A percentile compares a stretch with the other conserved stretches of the same genome.
These are phyloP conservation scores for Thunnus maccoyii DNA, from an alignment of 2,113 vertebrate species.

Conservation along the genomic window DNA sequence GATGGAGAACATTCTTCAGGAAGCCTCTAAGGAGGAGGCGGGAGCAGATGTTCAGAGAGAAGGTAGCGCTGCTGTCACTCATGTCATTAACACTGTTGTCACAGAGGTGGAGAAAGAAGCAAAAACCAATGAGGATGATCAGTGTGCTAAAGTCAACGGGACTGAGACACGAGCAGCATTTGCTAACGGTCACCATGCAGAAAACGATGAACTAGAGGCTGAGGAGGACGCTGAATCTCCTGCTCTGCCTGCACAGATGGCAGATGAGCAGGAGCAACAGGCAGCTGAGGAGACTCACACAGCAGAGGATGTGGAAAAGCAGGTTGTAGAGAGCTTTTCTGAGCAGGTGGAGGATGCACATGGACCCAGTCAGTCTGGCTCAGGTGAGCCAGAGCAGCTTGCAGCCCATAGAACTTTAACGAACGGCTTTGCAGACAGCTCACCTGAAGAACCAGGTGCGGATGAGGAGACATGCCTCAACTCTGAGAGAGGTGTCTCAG, in stretches of 20 bases:
- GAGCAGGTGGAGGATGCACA: slow-evolving; percentile 20
- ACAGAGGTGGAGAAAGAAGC: slow-evolving; percentile 30
- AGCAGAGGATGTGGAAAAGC: slow-evolving; percentile 37
- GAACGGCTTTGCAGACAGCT: slow-evolving; percentile 67
- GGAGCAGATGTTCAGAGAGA: slow-evolving; percentile 77
- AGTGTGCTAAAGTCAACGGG: slow-evolving; percentile 16
- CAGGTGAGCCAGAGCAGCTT: slow-evolving; percentile 43
- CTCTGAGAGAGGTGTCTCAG: slow-evolving; percentile 64
- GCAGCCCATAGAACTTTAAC: slow-evolving; percentile 72
- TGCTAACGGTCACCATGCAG: slow-evolving; percentile 58
- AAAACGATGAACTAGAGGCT: slow-evolving; percentile 30
- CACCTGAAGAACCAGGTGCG: slow-evolving; percentile 50
- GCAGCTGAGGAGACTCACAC: slow-evolving; percentile 15
- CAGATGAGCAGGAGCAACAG: slow-evolving; percentile 40
- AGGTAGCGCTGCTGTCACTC: slow-evolving; percentile 13
- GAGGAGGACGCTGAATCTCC: slow-evolving; percentile 19
- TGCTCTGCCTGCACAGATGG: slow-evolving; percentile 24
- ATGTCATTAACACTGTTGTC: slow-evolving; percentile 17
- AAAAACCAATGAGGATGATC: slow-evolving; percentile 24
- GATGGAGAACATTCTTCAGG: slow-evolving; percentile 97
- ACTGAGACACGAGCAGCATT: slow-evolving; percentile 31
- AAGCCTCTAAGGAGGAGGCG: slow-evolving; percentile 92
- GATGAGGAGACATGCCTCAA: slow-evolving; percentile 47
- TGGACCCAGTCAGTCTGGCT: slow-evolving; percentile 8
- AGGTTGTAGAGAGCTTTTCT: slow-evolving; percentile 44